These are phyloP conservation scores for Connochaetes taurinus DNA, from an alignment of 2,113 vertebrate species.

Conservation along the genomic window DNA sequence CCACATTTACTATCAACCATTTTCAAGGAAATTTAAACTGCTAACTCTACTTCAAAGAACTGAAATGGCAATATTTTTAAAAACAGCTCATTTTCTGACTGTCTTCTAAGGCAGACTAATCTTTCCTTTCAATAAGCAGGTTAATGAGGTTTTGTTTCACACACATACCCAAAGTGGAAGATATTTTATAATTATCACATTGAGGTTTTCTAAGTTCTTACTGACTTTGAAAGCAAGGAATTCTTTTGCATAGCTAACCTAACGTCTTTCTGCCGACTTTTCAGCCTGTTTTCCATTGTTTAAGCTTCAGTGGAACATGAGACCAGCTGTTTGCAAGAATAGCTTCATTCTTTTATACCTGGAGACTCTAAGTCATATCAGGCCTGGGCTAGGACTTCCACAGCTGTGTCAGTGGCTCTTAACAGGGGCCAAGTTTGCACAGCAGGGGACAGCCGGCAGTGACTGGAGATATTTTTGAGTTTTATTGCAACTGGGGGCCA, in stretches of 20 bases:
- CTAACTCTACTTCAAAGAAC: background rate
- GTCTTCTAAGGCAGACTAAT: background rate
- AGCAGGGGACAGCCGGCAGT: background rate
- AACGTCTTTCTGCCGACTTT: background rate
- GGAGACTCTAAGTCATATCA: background rate
- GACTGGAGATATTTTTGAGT: background rate
- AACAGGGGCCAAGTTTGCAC: background rate
- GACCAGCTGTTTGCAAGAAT: background rate
- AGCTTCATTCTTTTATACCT: background rate
- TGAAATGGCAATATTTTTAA: background rate
- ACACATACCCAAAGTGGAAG: background rate
- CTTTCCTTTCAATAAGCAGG: background rate
- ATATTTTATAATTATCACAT: background rate
- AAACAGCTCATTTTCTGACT: slow-evolving; percentile 15
- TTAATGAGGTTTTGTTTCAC: background rate
- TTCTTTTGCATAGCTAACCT: background rate
- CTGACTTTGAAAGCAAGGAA: background rate
- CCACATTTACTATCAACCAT: background rate
- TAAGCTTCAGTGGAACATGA: background rate
- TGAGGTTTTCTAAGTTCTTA: background rate
- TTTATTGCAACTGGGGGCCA: background rate
- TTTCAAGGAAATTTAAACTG: background rate
- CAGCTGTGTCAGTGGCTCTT: background rate
- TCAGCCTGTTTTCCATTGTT: background rate
- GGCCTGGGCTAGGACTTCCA: background rate